These are phyloP conservation scores for Xerus inauris DNA, from an alignment of 2,113 vertebrate genomes.

Conservation along the genomic window DNA sequence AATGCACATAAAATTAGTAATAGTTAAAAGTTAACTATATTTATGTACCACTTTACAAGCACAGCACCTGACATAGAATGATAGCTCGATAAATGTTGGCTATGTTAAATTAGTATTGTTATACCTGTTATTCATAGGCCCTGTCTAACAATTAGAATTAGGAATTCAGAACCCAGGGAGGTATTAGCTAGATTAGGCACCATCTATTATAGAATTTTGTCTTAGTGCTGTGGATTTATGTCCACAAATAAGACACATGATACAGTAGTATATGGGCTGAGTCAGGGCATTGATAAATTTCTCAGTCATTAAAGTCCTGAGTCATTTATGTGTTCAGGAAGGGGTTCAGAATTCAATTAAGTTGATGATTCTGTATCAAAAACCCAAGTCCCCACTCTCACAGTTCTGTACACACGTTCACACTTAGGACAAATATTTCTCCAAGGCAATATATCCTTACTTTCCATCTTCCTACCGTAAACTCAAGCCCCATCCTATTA, in stretches of 20 bases:
- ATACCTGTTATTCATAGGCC: not conserved
- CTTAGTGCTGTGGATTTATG: not conserved
- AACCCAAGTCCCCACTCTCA: not conserved
- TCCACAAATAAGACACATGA: not conserved
- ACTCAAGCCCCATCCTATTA: not conserved
- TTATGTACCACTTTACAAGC: slow-evolving; percentile 57
- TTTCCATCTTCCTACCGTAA: not conserved
- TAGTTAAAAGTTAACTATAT: slow-evolving; percentile 24
- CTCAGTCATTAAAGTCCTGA: not conserved
- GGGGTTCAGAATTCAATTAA: not conserved
- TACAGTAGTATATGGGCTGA: not conserved
- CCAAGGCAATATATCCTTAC: not conserved
- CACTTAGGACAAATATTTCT: not conserved
- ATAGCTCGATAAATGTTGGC: not conserved
- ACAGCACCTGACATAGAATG: not conserved
- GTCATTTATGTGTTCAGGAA: not conserved
- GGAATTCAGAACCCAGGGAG: not conserved
- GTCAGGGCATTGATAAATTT: not conserved
- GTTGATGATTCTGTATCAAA: not conserved
- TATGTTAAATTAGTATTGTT: slow-evolving; percentile 16
- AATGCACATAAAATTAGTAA: slow-evolving; percentile 61
- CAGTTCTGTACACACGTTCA: not conserved
- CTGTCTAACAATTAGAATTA: not conserved
- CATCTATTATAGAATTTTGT: not conserved
- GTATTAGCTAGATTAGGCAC: not conserved